Evolutionary conservation across 1,140 invertebrate species (phyloP), one percentile per base, ranked within the genome.

Genomic region (Zaprionus kolodkinae): DNA sequence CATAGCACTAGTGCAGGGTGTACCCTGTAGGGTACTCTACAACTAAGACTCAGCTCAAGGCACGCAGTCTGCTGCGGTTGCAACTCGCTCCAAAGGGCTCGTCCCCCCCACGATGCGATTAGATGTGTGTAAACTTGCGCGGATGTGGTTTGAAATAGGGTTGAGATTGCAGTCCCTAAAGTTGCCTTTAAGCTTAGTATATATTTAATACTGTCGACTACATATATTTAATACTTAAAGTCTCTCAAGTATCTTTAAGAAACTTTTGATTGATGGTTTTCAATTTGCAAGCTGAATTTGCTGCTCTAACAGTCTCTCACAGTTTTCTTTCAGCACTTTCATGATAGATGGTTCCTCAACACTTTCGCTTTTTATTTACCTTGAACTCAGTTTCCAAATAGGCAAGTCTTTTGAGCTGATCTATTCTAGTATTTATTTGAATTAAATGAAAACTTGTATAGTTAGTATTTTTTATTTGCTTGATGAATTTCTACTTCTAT

Each of bases 201-300:
- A n/a, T 43, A 45, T 15, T 45, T 45, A 45, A 45, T 15, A 45
- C 40, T 45, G 15, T 45, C 9, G 1, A 45, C 6, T 45, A 45
- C 21, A 21, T 45, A 15, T 45, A 40, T 21, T 43, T n/a, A 65
- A 55, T 43, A 65, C 21, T 65, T 54, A 35, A 56, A 57, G 54
- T 56, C 1, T 56, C 1, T 30, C 27, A 30, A 30, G 27, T 21
- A 21, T 43, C 7, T 6, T 45, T 5, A 56, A 43, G 72, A 36
- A 74, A 59, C 69, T 59, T 59, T 88, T 86, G 83, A 86, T 86
- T 88, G 83, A 88, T 86, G 81, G 78, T 61, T 45, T 83, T 88
- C 65, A 79, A 88, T 88, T 88, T 88, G 54, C 73, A 68, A 71
- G 56, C 71, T 73, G 21, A 45, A 72, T 60, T 45, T 43, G 40